Base-by-base conservation (phyloP, 2,888 invertebrate genomes). In the Selenia dentaria region DNA sequence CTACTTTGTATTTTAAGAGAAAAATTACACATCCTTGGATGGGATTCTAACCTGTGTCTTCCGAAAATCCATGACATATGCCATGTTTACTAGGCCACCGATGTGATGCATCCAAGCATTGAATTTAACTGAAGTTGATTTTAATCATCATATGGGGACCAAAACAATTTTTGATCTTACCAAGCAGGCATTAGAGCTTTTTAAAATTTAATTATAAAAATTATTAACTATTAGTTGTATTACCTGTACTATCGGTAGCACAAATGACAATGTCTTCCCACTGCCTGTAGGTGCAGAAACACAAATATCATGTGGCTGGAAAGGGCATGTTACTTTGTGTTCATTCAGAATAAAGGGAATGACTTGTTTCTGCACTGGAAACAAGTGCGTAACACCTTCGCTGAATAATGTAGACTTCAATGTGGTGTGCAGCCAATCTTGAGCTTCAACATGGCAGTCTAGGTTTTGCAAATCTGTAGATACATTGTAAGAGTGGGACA, bases 201-300 rank as follows among this genome's bases (percentile, higher is more conserved):
- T n/a, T n/a, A n/a, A n/a, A n/a, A n/a, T n/a, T n/a, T n/a, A n/a
- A n/a, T n/a, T n/a, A n/a, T n/a, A n/a, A n/a, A n/a, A n/a, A n/a
- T n/a, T n/a, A n/a, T n/a, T n/a, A n/a, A n/a, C n/a, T n/a, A n/a
- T n/a, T n/a, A n/a, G n/a, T n/a, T n/a, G n/a, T n/a, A n/a, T n/a
- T n/a, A 94, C 92, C 88, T 98, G 96, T 24, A 99, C 88, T 32
- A 99, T 94, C 4, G 99, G 99, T 51, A 99, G 83, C 33, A 96
- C 97, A 92, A 97, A 99, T 2, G 98, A 95, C 45, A 99, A 83
- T 0, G 99, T 99, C 91, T 99, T 99, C 11, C 99, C 99, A 90
- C 98, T 98, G 10, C 98, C 99, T 1, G 99, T 99, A 0, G 99
- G 98, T 10, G 99, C 98, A 27, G 98, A 98, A 16, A 99, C 97